Conservation (phyloP, 2,888 invertebrate species). For the Yponomeuta malinellus region DNA sequence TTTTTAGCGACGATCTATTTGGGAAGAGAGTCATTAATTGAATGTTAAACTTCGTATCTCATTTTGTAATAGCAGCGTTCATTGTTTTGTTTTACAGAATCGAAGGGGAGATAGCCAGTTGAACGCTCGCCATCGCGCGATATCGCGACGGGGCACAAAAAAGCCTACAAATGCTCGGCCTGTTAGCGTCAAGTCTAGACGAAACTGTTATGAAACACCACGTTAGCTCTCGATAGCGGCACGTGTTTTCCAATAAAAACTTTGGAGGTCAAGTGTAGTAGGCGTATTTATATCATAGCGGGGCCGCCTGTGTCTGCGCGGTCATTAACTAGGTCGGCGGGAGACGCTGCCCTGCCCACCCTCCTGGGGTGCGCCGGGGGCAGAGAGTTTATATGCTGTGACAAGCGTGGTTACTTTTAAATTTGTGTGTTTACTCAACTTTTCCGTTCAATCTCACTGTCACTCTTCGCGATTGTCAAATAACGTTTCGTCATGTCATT, state of each 20-base stretch:
- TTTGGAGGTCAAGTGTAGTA: constrained; percentile 76
- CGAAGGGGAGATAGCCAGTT: too few relatives aligned
- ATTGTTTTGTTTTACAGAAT: too few relatives aligned
- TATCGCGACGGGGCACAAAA: too few relatives aligned
- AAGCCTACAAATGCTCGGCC: too few relatives aligned
- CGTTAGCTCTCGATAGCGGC: constrained; percentile 54
- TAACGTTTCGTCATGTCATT: too few relatives aligned
- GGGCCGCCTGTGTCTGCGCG: constrained; percentile 70
- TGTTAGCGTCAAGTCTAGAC: constrained; percentile 2
- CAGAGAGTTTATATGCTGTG: not conserved
- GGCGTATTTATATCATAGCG: constrained; percentile 73
- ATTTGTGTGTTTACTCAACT: not conserved
- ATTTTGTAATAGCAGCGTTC: too few relatives aligned
- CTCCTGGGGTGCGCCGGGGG: constrained; percentile 33
- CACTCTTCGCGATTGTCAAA: too few relatives aligned
- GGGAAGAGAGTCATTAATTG: too few relatives aligned
- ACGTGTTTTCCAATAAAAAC: constrained; percentile 74
- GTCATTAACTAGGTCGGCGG: constrained; percentile 74
- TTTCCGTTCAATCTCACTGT: too few relatives aligned
- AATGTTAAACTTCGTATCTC: too few relatives aligned
- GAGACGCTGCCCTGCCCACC: constrained; percentile 64
- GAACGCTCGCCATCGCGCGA: too few relatives aligned
- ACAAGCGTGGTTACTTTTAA: not conserved
- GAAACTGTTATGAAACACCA: constrained; percentile 26
- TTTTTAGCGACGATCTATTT: too few relatives aligned